These are phyloP conservation scores for Flexamia atlantica DNA, from an alignment of 2,888 invertebrate genomes.

Conservation along the genomic window DNA sequence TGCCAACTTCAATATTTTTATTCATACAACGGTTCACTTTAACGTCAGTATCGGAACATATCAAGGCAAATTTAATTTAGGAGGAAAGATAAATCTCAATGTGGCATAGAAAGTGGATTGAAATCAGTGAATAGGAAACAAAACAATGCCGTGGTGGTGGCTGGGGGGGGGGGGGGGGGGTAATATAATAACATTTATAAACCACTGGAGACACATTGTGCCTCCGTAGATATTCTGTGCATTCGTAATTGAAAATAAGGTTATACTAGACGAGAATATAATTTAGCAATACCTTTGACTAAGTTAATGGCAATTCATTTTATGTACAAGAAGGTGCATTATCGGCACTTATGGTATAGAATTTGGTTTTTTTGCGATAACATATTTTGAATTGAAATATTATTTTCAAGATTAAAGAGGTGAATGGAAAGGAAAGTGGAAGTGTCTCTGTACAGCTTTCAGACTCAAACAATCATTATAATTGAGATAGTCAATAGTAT, in stretches of 20 bases:
- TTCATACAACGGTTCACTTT: neutral
- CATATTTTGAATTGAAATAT: too few relatives aligned
- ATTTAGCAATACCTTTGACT: too few relatives aligned
- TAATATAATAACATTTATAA: constrained; percentile 31
- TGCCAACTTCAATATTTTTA: too few relatives aligned
- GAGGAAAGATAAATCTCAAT: constrained; percentile 6
- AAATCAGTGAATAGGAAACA: constrained; percentile 16
- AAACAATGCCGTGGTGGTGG: neutral
- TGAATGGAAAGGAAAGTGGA: too few relatives aligned
- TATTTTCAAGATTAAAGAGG: too few relatives aligned
- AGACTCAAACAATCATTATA: too few relatives aligned
- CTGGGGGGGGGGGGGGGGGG: neutral
- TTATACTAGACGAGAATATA: neutral
- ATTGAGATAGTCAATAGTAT: too few relatives aligned
- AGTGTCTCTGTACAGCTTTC: too few relatives aligned
- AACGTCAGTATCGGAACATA: neutral
- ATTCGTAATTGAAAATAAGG: neutral
- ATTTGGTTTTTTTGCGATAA: too few relatives aligned
- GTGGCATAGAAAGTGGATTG: neutral
- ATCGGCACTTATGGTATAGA: too few relatives aligned
- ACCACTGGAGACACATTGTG: constrained; percentile 16
- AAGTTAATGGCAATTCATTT: too few relatives aligned
- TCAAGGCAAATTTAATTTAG: neutral
- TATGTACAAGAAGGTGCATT: too few relatives aligned
- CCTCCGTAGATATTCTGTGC: neutral